Base-by-base conservation (phyloP, 2,797 vertebrate genomes). In the Crenichthys baileyi region DNA sequence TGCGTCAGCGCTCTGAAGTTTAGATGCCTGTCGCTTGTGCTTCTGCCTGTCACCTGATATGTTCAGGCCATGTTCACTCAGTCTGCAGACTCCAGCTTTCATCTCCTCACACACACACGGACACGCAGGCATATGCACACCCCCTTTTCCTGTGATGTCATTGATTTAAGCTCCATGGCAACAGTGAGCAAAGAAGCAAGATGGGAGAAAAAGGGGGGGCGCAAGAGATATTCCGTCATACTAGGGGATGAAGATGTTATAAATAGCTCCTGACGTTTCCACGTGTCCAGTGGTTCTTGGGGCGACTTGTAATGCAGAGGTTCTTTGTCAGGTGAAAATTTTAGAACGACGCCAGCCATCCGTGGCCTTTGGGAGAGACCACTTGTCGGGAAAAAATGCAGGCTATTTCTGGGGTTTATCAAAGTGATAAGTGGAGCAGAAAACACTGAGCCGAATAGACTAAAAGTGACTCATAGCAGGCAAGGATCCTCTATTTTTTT, bases 141-240 rank as follows among this genome's bases (percentile, higher is more conserved):
- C 78, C n/a, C 56, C 13, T 7, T 74, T 70, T 73, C 70, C 84
- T 7, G 83, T 95, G 95, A 96, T 94, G 95, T 95, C 95, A 95
- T 90, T 86, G 88, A 88, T 90, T 92, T 87, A 36, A 87, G 90
- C 92, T 88, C 95, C 95, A 96, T 96, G 92, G 95, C 94, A 96
- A 96, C 95, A 91, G 90, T 7, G 90, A 90, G 85, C 67, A 4
- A 85, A 72, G 83, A 79, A 80, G 72, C 55, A 26, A 78, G 76
- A 55, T 76, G 36, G 60, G 61, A 39, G 68, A 24, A 56, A 58
- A 55, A 76, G 29, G 39, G 31, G 24, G 50, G 12, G 60, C 70
- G 76, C 73, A 63, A 83, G 83, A 90, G 90, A 90, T 93, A 87
- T 94, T 91, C 83, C 88, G 86, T 86, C 90, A 89, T 81, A 82